These are phyloP conservation scores for Bhutanitis thaidina DNA, from an alignment of 2,888 invertebrate species.

Conservation along the genomic window DNA sequence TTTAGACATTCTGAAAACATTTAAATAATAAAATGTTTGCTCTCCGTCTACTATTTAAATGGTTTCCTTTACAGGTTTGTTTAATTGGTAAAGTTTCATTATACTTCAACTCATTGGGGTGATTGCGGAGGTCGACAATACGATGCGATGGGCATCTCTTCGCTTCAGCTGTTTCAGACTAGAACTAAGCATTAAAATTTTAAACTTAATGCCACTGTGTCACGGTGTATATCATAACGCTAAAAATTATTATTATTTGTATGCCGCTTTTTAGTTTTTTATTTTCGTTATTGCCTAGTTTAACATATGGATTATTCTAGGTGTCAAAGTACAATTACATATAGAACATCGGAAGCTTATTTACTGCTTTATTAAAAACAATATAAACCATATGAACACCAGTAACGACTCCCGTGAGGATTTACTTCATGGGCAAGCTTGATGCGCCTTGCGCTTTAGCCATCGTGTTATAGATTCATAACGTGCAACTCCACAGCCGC, in stretches of 20 bases:
- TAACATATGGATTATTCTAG: too few species aligned
- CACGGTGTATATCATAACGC: neutral
- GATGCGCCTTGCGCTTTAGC: neutral
- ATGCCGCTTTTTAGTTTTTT: too few species aligned
- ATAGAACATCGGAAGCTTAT: too few species aligned
- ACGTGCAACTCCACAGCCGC: constrained; percentile 6
- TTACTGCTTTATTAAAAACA: too few species aligned
- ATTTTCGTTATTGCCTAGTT: too few species aligned
- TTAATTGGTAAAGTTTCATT: too few species aligned
- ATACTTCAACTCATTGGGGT: constrained; percentile 3
- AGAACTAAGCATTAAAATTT: neutral
- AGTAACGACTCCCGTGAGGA: neutral
- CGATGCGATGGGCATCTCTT: neutral
- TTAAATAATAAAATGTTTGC: neutral
- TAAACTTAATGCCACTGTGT: neutral
- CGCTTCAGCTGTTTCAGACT: constrained; percentile 3
- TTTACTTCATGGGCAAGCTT: neutral
- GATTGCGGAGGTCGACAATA: neutral
- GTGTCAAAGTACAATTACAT: too few species aligned
- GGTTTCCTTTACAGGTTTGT: constrained; percentile 4
- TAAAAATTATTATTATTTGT: too few species aligned
- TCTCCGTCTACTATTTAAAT: constrained; percentile 1
- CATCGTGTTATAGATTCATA: constrained; percentile 9
- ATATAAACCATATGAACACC: neutral
- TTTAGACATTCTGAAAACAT: neutral